Percentiles rank a stretch among this genome's conserved stretches.
phyloP scores from a whole-genome alignment of 2,888 invertebrate genomes.

The Parasteatoda lunata region DNA sequence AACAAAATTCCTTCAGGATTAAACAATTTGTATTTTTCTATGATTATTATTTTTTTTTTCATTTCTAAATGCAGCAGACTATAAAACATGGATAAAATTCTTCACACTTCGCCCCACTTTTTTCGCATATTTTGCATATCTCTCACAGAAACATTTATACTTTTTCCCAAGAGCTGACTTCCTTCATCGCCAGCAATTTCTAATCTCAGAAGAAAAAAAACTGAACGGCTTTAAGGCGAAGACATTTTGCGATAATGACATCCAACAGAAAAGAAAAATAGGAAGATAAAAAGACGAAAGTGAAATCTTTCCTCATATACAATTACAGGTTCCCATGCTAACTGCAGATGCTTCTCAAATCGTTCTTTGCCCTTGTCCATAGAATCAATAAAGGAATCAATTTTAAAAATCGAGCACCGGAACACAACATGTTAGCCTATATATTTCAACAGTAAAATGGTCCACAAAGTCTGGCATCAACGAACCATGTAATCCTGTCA shows the following conservation, averaged over 20 bases:
- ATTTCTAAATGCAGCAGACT: too few relatives aligned
- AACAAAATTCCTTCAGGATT: too few relatives aligned
- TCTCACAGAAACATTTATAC: too few relatives aligned
- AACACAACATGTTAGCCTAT: constrained; percentile 49
- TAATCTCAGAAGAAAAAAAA: too few relatives aligned
- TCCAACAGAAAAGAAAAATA: constrained; percentile 33
- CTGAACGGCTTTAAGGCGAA: too few relatives aligned
- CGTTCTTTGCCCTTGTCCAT: constrained; percentile 56
- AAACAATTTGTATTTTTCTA: too few relatives aligned
- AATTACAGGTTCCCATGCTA: constrained; percentile 31
- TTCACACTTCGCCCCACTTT: too few relatives aligned
- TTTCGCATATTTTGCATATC: too few relatives aligned
- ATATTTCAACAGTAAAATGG: constrained; percentile 51
- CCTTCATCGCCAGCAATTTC: too few relatives aligned
- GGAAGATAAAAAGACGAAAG: background rate
- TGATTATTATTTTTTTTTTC: too few relatives aligned
- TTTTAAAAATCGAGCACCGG: constrained; percentile 48
- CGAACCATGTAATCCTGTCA: constrained; percentile 28
- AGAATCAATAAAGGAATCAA: constrained; percentile 43
- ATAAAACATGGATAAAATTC: too few relatives aligned
- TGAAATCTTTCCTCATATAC: constrained; percentile 43
- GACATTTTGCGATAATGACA: background rate
- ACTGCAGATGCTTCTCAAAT: constrained; percentile 7
- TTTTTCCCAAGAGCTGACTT: too few relatives aligned
- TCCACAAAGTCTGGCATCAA: constrained; percentile 53